Base-by-base conservation (phyloP, 2,797 vertebrate genomes). In the Chelmon rostratus region DNA sequence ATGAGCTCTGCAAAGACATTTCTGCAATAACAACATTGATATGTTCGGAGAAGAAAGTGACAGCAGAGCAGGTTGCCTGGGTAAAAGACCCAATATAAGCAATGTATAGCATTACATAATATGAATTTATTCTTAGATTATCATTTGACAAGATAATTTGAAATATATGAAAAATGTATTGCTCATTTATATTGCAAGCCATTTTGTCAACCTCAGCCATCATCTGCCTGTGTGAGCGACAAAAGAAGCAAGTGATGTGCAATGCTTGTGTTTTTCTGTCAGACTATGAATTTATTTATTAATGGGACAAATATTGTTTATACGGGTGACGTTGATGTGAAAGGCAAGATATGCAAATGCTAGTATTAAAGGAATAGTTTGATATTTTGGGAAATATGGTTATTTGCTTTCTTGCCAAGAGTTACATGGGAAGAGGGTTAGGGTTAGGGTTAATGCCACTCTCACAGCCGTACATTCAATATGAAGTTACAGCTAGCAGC, bases 1-100 rank as follows among this genome's bases (percentile, higher is more conserved):
- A 76, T 77, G 65, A 79, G 42, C 53, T 64, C 69, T 65, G 74
- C 56, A 73, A 58, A 78, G 33, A 75, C 42, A 70, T 78, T 73
- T 52, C 58, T 66, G 71, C 40, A 52, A 38, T 73, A 72, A 70
- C 44, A 40, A 52, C 28, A 72, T 8, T 57, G 35, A 73, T 67
- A 35, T 68, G 54, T 50, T 46, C 75, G 63, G 44, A 76, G 62
- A 68, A 66, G 19, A 40, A 78, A 50, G 40, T 78, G 72, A 85
- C 74, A 73, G 63, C 31, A 33, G 40, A 28, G 42, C 23, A 61
- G 1, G 44, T 79, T 63, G 58, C 40, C 57, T 18, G 23, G 42
- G 75, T 73, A 81, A 81, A 53, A 74, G 38, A 76, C 31, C 47
- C 54, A 57, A 68, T 79, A 69, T 49, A 75, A 21, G 6, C 52